Conservation (phyloP, 2,797 vertebrate genomes). For the Typhlichthys eigenmanni region DNA sequence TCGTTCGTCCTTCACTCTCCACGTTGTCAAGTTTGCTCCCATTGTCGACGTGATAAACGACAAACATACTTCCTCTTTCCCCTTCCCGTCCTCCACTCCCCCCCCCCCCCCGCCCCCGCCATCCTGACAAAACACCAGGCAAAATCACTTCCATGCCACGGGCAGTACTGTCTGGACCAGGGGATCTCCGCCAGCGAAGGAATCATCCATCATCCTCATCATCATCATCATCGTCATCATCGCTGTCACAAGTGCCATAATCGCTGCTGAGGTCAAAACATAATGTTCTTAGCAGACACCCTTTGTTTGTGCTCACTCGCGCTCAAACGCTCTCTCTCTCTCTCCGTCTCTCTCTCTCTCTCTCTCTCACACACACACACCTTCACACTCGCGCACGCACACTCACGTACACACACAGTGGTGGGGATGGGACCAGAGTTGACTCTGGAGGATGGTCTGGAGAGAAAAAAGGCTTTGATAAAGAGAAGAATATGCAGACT, state of each 20-base stretch:
- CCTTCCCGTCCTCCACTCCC: constrained; percentile 18
- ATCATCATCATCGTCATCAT: constrained; percentile 39
- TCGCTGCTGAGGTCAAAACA: constrained; percentile 41
- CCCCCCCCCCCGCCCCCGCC: too few species aligned
- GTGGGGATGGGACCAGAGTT: constrained; percentile 27
- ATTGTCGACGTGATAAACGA: too few species aligned
- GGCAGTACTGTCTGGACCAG: constrained; percentile 26
- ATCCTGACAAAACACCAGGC: constrained; percentile 12
- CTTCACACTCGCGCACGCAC: too few species aligned
- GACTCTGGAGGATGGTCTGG: constrained; percentile 32
- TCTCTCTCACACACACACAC: too few species aligned
- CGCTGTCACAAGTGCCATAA: constrained; percentile 20
- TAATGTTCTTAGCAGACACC: constrained; percentile 39
- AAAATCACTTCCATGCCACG: constrained; percentile 16
- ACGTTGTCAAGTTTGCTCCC: too few species aligned
- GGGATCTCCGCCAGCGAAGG: constrained; percentile 24
- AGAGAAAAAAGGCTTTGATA: constrained; percentile 43
- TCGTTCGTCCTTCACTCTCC: too few species aligned
- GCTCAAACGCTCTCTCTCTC: neutral
- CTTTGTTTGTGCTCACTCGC: constrained; percentile 30
- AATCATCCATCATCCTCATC: constrained; percentile 24
- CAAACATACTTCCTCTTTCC: neutral
- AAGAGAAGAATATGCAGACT: constrained; percentile 46
- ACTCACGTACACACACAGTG: constrained; percentile 31
- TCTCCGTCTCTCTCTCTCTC: constrained; percentile 1